Percentiles rank a stretch among this genome's conserved stretches.
These are phyloP conservation scores for Mungos mungo DNA, from an alignment of 2,113 vertebrate species.

Conservation along the genomic window DNA sequence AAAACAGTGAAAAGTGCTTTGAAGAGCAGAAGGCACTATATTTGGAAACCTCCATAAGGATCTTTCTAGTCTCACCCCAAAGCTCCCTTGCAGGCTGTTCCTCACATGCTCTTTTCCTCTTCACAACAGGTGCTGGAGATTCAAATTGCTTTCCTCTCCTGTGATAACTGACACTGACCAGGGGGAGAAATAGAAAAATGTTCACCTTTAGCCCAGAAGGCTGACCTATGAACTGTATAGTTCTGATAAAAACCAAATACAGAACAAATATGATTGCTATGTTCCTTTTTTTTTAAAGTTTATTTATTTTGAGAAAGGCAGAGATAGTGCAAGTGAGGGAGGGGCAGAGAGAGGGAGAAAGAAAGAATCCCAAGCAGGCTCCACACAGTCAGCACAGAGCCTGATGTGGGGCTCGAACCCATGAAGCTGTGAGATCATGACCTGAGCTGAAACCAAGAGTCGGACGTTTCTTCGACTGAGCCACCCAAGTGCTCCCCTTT, in stretches of 20 bases:
- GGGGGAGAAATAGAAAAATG: not conserved
- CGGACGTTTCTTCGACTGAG: too few relatives aligned
- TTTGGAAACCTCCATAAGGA: not conserved
- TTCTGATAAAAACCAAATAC: not conserved
- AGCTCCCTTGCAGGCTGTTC: not conserved
- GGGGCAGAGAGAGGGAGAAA: too few relatives aligned
- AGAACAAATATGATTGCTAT: too few relatives aligned
- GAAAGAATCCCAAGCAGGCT: too few relatives aligned
- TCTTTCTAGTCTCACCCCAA: not conserved
- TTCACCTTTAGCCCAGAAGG: not conserved
- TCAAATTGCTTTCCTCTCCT: not conserved
- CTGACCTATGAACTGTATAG: not conserved
- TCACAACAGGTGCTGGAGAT: not conserved
- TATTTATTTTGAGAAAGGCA: too few relatives aligned
- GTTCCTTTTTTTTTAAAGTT: too few relatives aligned
- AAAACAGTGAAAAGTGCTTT: not conserved
- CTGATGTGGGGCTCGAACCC: too few relatives aligned
- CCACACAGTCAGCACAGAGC: too few relatives aligned
- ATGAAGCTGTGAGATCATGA: too few relatives aligned
- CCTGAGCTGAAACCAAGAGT: too few relatives aligned
- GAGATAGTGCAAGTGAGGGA: too few relatives aligned
- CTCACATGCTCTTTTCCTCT: not conserved
- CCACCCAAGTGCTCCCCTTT: too few relatives aligned
- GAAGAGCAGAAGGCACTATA: not conserved
- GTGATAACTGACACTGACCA: not conserved